Conservation (phyloP, 92 coral and sea anemone species). For the Epizoanthus illoricatus region DNA sequence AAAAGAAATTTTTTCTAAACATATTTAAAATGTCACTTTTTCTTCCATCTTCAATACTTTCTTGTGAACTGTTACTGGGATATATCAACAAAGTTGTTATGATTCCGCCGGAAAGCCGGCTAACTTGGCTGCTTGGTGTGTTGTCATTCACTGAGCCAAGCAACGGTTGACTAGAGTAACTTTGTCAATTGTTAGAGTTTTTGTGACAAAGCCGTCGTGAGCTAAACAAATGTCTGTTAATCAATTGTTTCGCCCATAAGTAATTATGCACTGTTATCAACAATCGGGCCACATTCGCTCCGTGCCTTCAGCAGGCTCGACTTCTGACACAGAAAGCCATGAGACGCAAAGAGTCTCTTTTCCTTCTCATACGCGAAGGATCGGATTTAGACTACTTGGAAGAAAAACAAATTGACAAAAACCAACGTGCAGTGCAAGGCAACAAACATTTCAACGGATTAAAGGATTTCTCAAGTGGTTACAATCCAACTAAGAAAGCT, state of each 20-base stretch:
- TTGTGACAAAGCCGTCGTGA: constrained; percentile 2
- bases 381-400: constrained; percentile 17
- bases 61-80: too few species aligned
- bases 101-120: too few species aligned
- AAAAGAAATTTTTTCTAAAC: not conserved
- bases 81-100: too few species aligned
- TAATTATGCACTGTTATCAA: constrained; percentile 1
- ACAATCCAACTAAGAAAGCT: constrained; percentile 19
- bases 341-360: constrained; percentile 21
- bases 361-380: constrained; percentile 29
- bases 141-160: not conserved
- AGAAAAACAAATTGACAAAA: not conserved
- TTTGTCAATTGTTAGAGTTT: not conserved
- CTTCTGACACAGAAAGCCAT: not conserved
- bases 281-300: not conserved
- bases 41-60: not conserved
- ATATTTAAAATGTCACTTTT: not conserved
- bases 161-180: not conserved
- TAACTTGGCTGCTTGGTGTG: too few species aligned
- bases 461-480: not conserved
- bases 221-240: constrained; percentile 19
- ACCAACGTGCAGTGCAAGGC: not conserved
- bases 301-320: not conserved
- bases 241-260: constrained; percentile 23
- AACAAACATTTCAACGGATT: not conserved